A percentile compares a stretch with the other conserved stretches of the same genome.
Conservation (phyloP, 1,140 invertebrate genomes). For the Rhizoglyphus robini region DNA sequence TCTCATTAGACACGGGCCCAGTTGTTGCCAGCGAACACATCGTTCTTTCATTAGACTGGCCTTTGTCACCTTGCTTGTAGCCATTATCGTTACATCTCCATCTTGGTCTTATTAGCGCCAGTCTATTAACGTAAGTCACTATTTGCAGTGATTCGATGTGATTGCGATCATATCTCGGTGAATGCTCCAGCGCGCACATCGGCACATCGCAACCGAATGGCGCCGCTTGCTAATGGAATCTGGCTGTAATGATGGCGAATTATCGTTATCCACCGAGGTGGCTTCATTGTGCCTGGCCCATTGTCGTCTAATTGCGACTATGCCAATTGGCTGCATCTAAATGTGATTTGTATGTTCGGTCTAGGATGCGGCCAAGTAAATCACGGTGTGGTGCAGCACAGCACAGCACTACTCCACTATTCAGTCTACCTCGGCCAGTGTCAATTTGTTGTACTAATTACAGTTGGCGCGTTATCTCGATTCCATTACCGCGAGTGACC, state of each 20-base stretch:
- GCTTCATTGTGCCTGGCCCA: not conserved
- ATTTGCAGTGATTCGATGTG: not conserved
- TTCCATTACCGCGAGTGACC: constrained; percentile 7
- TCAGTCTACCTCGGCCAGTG: not conserved
- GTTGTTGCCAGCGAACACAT: not conserved
- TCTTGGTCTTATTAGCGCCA: not conserved
- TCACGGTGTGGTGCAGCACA: too few species aligned
- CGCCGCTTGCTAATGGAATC: not conserved
- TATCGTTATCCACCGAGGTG: constrained; percentile 9
- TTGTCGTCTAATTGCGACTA: constrained; percentile 2
- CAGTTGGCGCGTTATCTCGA: constrained; percentile 1
- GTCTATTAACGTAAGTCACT: constrained; percentile 11
- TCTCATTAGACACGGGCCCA: not conserved
- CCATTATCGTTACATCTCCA: constrained; percentile 12
- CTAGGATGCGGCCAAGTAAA: too few species aligned
- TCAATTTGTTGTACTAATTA: constrained; percentile 12
- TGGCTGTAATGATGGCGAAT: constrained; percentile 8
- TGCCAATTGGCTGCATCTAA: constrained; percentile 1
- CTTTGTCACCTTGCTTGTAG: constrained; percentile 3
- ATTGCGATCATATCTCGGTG: constrained; percentile 10
- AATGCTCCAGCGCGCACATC: not conserved
- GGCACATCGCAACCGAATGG: not conserved
- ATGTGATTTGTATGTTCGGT: constrained; percentile 11
- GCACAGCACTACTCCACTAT: too few species aligned
- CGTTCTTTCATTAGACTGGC: not conserved